These are phyloP conservation scores for Albula goreensis DNA, from an alignment of 2,113 vertebrate species.

Conservation along the genomic window DNA sequence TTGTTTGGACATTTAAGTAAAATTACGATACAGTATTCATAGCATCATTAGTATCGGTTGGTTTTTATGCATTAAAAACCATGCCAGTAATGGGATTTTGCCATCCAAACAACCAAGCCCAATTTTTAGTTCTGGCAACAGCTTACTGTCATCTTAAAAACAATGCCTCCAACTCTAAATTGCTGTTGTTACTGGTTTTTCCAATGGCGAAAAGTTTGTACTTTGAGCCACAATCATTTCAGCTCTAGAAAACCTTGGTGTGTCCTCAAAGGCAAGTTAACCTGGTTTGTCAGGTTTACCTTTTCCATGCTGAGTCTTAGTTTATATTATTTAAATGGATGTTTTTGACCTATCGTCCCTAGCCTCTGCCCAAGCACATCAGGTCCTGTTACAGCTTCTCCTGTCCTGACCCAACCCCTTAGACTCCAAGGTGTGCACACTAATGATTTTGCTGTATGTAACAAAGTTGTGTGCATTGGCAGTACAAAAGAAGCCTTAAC, in stretches of 20 bases:
- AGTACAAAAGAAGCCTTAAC: too few species aligned
- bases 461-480: too few species aligned
- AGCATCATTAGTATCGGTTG: neutral
- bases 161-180: conserved; percentile 60
- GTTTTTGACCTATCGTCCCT: neutral
- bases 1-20: too few species aligned
- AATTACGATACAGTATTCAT: too few species aligned
- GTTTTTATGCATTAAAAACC: neutral
- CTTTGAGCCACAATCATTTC: conserved; percentile 42
- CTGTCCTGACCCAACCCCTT: too few species aligned
- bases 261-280: conserved; percentile 38
- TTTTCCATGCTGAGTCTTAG: conserved; percentile 37
- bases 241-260: neutral
- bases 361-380: neutral
- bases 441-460: too few species aligned
- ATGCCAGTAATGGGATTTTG: neutral
- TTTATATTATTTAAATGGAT: conserved; percentile 4
- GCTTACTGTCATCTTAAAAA: conserved; percentile 51
- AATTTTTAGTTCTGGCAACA: conserved; percentile 32
- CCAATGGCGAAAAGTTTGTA: conserved; percentile 36
- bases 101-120: neutral
- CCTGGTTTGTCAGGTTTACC: conserved; percentile 17
- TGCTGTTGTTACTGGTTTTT: conserved; percentile 54
- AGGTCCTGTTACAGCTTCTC: neutral
- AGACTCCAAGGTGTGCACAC: too few species aligned